Conservation (phyloP, 2,797 vertebrate species). For the Aldrovandia affinis region DNA sequence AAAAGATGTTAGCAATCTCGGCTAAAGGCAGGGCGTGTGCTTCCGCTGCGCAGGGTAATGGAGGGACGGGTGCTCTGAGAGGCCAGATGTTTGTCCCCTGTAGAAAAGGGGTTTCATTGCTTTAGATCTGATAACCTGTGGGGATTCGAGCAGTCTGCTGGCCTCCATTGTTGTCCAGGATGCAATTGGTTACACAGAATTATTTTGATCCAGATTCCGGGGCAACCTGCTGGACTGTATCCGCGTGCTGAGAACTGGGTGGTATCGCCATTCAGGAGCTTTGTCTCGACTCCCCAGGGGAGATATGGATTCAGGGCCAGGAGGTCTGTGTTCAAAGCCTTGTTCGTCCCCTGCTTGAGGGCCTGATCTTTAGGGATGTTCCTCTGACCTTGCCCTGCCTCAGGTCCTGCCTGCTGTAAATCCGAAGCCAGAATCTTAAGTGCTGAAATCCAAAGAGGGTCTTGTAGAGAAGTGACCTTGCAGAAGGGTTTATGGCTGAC, state of each 20-base stretch:
- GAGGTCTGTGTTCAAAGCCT: conserved; percentile 17
- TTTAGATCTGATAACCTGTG: conserved; percentile 16
- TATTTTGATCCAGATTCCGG: not conserved
- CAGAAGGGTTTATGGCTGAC: conserved; percentile 22
- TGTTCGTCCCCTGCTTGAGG: not conserved
- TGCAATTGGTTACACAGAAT: not conserved
- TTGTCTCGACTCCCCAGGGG: not conserved
- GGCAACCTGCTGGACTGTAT: not conserved
- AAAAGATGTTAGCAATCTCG: conserved; percentile 35
- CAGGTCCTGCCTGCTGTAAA: not conserved
- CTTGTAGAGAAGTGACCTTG: conserved; percentile 8
- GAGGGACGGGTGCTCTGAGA: not conserved
- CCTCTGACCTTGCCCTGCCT: conserved; percentile 9
- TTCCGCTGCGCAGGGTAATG: conserved; percentile 15
- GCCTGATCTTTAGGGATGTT: not conserved
- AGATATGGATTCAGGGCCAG: conserved; percentile 3
- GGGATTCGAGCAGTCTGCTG: not conserved
- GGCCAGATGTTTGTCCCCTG: conserved; percentile 6
- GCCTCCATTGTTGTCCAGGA: not conserved
- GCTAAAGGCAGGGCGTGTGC: conserved; percentile 32
- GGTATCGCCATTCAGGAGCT: not conserved
- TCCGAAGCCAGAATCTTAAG: not conserved
- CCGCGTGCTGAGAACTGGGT: not conserved
- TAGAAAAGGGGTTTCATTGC: conserved; percentile 11
- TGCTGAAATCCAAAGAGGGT: conserved; percentile 6